A percentile compares a stretch with the other conserved stretches of the same genome.
Evolutionary conservation across 2,113 vertebrate genomes (phyloP).

Genomic region (Andinoacara biseriatus): DNA sequence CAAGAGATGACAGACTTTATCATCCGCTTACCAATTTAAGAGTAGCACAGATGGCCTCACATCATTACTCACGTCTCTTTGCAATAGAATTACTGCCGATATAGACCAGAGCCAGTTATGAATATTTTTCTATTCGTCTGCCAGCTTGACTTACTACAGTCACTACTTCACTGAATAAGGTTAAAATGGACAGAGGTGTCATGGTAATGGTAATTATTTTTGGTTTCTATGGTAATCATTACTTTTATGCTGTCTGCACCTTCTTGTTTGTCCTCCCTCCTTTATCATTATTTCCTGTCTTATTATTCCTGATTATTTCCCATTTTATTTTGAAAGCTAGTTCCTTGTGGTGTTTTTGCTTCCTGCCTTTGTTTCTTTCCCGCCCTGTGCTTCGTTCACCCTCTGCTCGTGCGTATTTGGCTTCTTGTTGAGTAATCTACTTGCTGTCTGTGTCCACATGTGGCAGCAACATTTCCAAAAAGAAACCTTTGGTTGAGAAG

Average conservation of each 20-base stretch:
- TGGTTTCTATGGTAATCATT: too few relatives aligned
- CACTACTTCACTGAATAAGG: too few relatives aligned
- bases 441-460: background rate
- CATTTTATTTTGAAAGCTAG: background rate
- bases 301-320: background rate
- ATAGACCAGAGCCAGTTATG: background rate
- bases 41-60: conserved; percentile 15
- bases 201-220: too few relatives aligned
- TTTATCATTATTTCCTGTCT: background rate
- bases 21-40: background rate
- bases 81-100: background rate
- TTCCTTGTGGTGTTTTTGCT: background rate
- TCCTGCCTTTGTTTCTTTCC: background rate
- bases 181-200: too few relatives aligned
- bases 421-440: background rate
- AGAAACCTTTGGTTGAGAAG: background rate
- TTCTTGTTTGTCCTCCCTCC: background rate
- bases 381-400: background rate
- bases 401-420: background rate
- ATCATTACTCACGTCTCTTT: background rate
- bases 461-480: background rate
- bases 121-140: background rate
- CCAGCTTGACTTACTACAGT: background rate
- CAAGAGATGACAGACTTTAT: background rate
- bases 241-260: too few relatives aligned